Evolutionary conservation across 2,888 invertebrate genomes (phyloP).

Genomic region (Eucera pruinosa): DNA sequence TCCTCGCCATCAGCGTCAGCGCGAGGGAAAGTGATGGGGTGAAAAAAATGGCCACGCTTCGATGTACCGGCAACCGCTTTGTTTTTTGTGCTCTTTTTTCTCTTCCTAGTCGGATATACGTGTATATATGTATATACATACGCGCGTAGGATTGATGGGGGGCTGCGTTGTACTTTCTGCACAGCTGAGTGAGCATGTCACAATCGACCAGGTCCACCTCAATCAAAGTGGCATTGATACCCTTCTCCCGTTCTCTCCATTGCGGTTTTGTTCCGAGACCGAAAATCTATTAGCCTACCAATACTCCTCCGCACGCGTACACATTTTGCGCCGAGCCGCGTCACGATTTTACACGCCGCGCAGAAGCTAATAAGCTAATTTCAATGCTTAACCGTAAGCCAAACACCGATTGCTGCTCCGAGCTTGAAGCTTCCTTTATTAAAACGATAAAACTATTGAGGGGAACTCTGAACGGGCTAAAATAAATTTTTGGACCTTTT

Average conservation of each 20-base stretch:
- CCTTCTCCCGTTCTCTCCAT: slow-evolving; percentile 72
- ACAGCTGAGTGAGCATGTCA: slow-evolving; percentile 83
- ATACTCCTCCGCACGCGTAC: no score
- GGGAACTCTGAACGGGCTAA: no score
- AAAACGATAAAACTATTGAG: no score
- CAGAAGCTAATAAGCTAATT: slow-evolving; percentile 22
- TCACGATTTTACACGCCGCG: background rate
- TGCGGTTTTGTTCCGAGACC: slow-evolving; percentile 75
- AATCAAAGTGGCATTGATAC: slow-evolving; percentile 83
- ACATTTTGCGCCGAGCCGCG: slow-evolving; percentile 30
- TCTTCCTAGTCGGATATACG: slow-evolving; percentile 69
- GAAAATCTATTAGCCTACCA: slow-evolving; percentile 81
- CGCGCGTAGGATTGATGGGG: slow-evolving; percentile 68
- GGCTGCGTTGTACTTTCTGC: slow-evolving; percentile 77
- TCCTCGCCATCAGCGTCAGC: slow-evolving; percentile 44
- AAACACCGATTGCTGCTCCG: no score
- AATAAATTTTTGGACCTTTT: no score
- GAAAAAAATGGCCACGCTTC: slow-evolving; percentile 67
- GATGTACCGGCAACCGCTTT: slow-evolving; percentile 50
- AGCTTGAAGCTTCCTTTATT: no score
- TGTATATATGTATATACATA: no score
- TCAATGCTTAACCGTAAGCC: no score
- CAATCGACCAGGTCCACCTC: slow-evolving; percentile 81
- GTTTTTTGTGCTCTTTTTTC: slow-evolving; percentile 67
- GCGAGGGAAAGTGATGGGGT: slow-evolving; percentile 48